Evolutionary conservation across 23 tunicate species (phyloP).

Genomic region (Trididemnum nubilum): DNA sequence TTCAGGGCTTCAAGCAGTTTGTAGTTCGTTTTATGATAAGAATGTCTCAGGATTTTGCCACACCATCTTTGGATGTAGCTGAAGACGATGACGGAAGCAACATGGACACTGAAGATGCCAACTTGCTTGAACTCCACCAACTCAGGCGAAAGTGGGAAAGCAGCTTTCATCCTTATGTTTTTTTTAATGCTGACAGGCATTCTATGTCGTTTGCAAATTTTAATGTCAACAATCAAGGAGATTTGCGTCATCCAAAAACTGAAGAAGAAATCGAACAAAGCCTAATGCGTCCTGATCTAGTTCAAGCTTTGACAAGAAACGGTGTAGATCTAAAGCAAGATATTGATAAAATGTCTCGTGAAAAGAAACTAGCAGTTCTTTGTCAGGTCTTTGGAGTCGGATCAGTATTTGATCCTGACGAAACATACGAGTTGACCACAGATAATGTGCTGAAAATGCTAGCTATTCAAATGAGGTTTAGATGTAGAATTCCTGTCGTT

Average conservation of each 20-base stretch:
- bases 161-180: constrained; percentile 48
- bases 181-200: constrained; percentile 55
- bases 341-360: constrained; percentile 31
- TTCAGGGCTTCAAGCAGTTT: constrained; percentile 40
- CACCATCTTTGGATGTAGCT: constrained; percentile 52
- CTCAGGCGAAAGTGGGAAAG: constrained; percentile 63
- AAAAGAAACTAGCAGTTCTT: constrained; percentile 35
- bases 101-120: not conserved
- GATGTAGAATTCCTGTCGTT: constrained; percentile 68
- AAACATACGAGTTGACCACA: constrained; percentile 66
- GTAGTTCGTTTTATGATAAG: constrained; percentile 62
- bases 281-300: constrained; percentile 14
- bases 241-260: constrained; percentile 39
- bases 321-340: constrained; percentile 26
- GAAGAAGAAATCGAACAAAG: not conserved
- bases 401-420: constrained; percentile 46
- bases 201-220: constrained; percentile 68
- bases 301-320: constrained; percentile 21
- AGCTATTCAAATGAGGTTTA: constrained; percentile 66
- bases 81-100: not conserved
- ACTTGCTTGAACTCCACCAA: constrained; percentile 51
- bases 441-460: constrained; percentile 70
- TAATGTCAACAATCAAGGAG: constrained; percentile 37
- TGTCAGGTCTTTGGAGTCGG: constrained; percentile 43
- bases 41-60: constrained; percentile 80